Evolutionary conservation across 2,797 vertebrate genomes (phyloP).

Genomic region (Phoeniculus purpureus): DNA sequence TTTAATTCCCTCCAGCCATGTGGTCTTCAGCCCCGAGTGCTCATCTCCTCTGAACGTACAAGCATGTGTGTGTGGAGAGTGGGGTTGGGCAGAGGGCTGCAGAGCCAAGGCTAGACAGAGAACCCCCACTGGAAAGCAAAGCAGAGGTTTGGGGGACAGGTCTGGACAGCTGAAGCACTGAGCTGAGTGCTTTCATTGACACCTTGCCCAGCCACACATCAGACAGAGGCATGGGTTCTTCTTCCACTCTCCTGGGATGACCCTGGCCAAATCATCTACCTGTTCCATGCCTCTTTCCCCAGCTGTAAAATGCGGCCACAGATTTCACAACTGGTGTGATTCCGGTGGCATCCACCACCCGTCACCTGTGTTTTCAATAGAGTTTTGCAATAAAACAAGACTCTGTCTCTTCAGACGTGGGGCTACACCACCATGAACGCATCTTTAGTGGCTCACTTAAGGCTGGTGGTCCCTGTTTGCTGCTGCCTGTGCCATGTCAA

Average conservation of each 20-base stretch:
- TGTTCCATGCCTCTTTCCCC: not conserved
- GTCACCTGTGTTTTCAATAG: rapidly evolving
- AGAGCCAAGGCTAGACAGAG: not conserved
- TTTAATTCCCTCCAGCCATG: slow-evolving; percentile 65
- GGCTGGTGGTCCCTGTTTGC: not conserved
- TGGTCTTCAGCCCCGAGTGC: slow-evolving; percentile 30
- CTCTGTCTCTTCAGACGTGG: rapidly evolving
- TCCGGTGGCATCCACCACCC: not conserved
- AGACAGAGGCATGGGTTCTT: not conserved
- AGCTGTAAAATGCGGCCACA: not conserved
- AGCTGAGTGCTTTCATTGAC: not conserved
- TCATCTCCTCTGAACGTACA: rapidly evolving
- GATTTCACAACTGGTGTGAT: not conserved
- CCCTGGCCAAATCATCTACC: not conserved
- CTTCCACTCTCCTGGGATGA: not conserved
- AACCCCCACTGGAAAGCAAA: rapidly evolving
- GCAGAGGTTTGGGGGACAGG: not conserved
- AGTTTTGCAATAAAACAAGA: not conserved
- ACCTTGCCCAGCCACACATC: rapidly evolving
- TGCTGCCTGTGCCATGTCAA: rapidly evolving
- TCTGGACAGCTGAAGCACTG: rapidly evolving
- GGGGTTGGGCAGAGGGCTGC: not conserved
- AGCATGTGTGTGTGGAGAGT: not conserved
- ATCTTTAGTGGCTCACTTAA: not conserved
- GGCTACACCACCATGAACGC: not conserved